Percentiles rank a stretch among this genome's conserved stretches.
phyloP scores from a whole-genome alignment of 2,113 vertebrate genomes.

The Psophia crepitans region DNA sequence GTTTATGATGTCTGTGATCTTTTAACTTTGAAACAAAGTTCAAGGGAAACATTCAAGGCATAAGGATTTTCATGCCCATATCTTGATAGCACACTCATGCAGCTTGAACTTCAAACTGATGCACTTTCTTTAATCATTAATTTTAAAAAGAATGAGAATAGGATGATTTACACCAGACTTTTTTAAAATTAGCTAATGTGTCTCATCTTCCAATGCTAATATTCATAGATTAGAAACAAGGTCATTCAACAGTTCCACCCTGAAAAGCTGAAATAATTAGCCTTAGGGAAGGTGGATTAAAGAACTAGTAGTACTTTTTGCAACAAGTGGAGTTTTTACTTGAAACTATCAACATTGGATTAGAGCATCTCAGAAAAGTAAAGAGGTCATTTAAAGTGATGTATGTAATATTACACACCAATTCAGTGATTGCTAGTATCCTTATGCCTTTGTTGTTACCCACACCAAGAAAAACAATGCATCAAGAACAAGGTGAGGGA shows the following conservation, averaged over 20 bases:
- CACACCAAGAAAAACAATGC: constrained; percentile 43
- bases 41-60: constrained; percentile 62
- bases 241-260: not conserved
- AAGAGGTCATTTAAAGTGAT: not conserved
- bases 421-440: constrained; percentile 11
- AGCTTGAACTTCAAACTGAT: not conserved
- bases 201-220: not conserved
- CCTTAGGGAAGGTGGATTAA: not conserved
- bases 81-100: not conserved
- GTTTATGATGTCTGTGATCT: constrained; percentile 30
- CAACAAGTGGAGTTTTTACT: not conserved
- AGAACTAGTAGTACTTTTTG: not conserved
- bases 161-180: too few relatives aligned
- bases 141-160: not conserved
- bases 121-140: not conserved
- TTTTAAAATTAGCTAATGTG: too few relatives aligned
- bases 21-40: constrained; percentile 31
- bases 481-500: constrained; percentile 59
- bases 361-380: not conserved
- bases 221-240: not conserved
- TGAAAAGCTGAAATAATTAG: not conserved
- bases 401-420: not conserved
- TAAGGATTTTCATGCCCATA: constrained; percentile 48
- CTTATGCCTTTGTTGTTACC: constrained; percentile 70
- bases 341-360: not conserved